phyloP scores from a whole-genome alignment of 2,113 vertebrate species.

The Pyrgilauda ruficollis region DNA sequence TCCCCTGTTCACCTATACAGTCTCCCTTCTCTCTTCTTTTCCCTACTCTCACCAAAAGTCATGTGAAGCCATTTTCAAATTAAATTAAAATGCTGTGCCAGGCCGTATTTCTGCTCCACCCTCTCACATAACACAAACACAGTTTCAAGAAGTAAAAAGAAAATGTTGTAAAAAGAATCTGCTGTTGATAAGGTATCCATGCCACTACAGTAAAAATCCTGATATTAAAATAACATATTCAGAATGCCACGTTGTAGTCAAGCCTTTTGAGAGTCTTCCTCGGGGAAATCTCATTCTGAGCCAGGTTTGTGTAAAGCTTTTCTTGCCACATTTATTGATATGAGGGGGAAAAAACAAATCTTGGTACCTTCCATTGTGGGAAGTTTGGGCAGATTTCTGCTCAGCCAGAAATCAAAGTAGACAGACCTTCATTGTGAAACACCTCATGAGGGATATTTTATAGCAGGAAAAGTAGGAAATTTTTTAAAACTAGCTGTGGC shows the following conservation, averaged over 20 bases:
- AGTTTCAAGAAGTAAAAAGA: background rate
- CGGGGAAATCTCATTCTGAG: background rate
- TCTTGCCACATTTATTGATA: background rate
- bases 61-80: background rate
- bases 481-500: background rate
- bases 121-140: background rate
- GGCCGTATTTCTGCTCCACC: background rate
- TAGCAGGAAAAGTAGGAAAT: background rate
- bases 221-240: background rate
- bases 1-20: background rate
- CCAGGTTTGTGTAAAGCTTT: background rate
- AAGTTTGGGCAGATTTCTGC: background rate
- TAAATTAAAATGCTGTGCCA: background rate
- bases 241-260: background rate
- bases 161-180: background rate
- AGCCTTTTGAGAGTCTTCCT: background rate
- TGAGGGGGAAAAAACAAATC: background rate
- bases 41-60: background rate
- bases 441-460: background rate
- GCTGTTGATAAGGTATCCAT: background rate
- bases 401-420: background rate
- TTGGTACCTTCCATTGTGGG: background rate
- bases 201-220: background rate
- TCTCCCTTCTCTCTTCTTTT: background rate
- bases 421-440: background rate